These are phyloP conservation scores for Psylliodes chrysocephalus DNA, from an alignment of 2,888 invertebrate species.

Conservation along the genomic window DNA sequence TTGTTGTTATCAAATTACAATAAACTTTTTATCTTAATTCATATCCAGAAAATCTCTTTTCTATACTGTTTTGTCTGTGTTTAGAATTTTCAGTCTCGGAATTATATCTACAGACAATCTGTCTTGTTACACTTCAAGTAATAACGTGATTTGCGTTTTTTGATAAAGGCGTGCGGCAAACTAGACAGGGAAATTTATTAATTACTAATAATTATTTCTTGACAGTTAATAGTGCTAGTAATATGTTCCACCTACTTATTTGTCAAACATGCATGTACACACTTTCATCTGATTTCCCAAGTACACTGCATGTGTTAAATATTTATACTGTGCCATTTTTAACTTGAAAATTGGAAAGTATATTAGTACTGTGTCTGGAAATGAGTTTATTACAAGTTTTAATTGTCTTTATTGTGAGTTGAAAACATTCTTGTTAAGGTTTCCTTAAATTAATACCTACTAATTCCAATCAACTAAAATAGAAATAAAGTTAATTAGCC, in stretches of 20 bases:
- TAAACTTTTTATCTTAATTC: too few species aligned
- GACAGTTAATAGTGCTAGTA: conserved; percentile 39
- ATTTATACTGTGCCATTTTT: conserved; percentile 27
- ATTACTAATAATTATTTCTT: conserved; percentile 46
- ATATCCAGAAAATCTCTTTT: too few species aligned
- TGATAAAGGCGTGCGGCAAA: conserved; percentile 34
- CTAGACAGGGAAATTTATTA: conserved; percentile 44
- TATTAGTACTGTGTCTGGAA: conserved; percentile 10
- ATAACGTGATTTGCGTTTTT: conserved; percentile 37
- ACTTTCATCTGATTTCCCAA: conserved; percentile 43
- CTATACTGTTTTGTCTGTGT: conserved; percentile 4
- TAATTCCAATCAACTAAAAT: not conserved
- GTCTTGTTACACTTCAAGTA: conserved; percentile 36
- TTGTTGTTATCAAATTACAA: too few species aligned
- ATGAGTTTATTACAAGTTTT: conserved; percentile 3
- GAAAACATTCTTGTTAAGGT: not conserved
- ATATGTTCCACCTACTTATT: conserved; percentile 46
- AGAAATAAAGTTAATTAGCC: not conserved
- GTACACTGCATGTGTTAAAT: conserved; percentile 31
- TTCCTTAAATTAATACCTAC: not conserved
- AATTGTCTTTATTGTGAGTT: not conserved
- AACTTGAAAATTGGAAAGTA: conserved; percentile 25
- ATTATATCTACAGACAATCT: conserved; percentile 35
- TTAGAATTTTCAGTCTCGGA: conserved; percentile 3
- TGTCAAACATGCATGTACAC: conserved; percentile 41